Percentiles rank a stretch among this genome's conserved stretches.
phyloP scores from a whole-genome alignment of 1,140 invertebrate genomes.

The Hyposmocoma kahamanoa region DNA sequence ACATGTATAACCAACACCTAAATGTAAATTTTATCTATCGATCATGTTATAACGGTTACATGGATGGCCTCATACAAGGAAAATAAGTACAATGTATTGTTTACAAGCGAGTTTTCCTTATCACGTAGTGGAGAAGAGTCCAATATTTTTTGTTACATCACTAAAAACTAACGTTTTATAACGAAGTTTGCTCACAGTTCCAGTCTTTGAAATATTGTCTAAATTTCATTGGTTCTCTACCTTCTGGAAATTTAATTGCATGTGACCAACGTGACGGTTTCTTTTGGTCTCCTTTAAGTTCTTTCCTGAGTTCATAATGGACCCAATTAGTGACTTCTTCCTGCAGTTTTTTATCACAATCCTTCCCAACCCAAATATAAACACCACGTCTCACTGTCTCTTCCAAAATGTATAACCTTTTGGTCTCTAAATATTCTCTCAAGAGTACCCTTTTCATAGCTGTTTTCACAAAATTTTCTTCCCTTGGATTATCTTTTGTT shows the following conservation, averaged over 20 bases:
- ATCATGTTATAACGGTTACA: no score
- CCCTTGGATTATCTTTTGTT: background rate
- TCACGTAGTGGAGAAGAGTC: no score
- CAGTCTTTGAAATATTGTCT: background rate
- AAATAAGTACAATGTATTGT: no score
- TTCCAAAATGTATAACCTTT: background rate
- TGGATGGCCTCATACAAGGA: no score
- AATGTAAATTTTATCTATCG: no score
- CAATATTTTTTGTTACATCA: no score
- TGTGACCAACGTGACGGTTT: background rate
- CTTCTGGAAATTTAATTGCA: background rate
- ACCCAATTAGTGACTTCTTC: background rate
- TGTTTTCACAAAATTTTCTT: background rate
- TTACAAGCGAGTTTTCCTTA: no score
- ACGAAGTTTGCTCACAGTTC: no score
- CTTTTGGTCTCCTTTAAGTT: background rate
- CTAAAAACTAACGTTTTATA: no score
- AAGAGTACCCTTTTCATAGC: background rate
- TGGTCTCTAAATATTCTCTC: background rate
- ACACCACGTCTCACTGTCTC: background rate
- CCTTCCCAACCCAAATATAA: background rate
- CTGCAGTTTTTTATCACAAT: background rate
- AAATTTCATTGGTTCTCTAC: background rate
- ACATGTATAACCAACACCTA: no score
- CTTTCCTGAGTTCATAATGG: background rate